Evolutionary conservation across 23 tunicate genomes (phyloP), one percentile per base, ranked within the genome.

Genomic region (Halocynthia roretzi): DNA sequence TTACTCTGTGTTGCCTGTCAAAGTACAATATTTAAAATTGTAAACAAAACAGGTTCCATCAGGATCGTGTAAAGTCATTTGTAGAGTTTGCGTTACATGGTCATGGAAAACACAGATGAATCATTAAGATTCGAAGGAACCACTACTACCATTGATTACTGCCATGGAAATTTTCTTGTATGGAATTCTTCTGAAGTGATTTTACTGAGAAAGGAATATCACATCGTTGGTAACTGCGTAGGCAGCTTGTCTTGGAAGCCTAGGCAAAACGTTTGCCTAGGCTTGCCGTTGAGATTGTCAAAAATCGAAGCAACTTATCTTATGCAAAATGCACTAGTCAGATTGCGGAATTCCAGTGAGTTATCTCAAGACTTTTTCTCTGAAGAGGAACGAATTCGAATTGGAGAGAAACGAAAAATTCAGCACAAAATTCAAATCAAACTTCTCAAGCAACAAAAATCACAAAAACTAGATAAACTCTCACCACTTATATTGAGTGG

Each of bases 181-280:
- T 89, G 96, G 96, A 70, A 84, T 60, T 72, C 77, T 20, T 55
- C 40, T 9, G 82, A 67, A 67, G 81, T 80, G 8, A 6, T 68
- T 11, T 9, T 44, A 6, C 17, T 89, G 8, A 81, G 88, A 19
- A 23, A 75, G 53, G 67, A 75, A 9, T 76, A 66, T 63, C 65
- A 79, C 44, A 80, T 89, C 23, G 72, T 89, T 52, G 96, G 96
- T 20, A 49, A 64, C 19, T 44, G 62, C 53, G 55, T 84, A 61
- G 96, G 96, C 6, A 85, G 96, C 63, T 83, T 76, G 61, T 81
- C 88, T 55, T 50, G 58, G 23, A 89, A 89, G 75, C 88, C 96
- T 80, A 56, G 88, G 31, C 96, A 89, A 70, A 76, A 66, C 62
- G 68, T 61, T 19, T 88, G 84, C 54, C 56, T 79, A 8, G 49